Evolutionary conservation across 1,140 invertebrate genomes (phyloP), one percentile per base, ranked within the genome.

Genomic region (Heliothis virescens): DNA sequence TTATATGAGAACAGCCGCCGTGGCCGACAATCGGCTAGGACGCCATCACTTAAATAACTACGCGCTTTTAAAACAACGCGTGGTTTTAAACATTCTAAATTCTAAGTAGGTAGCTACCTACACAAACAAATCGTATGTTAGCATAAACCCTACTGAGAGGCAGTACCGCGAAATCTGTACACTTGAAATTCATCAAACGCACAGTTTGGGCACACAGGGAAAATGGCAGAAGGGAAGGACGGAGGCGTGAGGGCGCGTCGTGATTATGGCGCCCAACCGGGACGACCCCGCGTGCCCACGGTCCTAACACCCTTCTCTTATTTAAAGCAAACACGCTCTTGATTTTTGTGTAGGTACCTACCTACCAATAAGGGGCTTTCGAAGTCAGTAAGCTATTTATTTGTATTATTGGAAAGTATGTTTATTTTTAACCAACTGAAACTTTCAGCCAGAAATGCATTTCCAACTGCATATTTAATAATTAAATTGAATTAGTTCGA

Each of bases 211-310:
- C 74, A 87, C 83, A 87, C 75, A 85, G 81, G 82, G 83, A 83
- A 84, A 79, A 83, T 74, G 82, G 75, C 13, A 62, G 18, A 53
- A 47, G 80, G 81, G 69, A 41, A 48, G 71, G 18, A 21, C 74
- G 47, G 29, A 90, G 91, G 90, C 86, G 92, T 89, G 88, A 91
- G 88, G 87, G 90, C 89, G 89, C 86, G 90, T 87, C 88, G 89
- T 92, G 91, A 93, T 93, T 92, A 87, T 86, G 80, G 85, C 88
- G 86, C 80, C 87, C 88, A 86, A 90, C 85, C 92, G 88, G 84
- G 78, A 87, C 91, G 90, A 92, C 92, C 92, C 87, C 74, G 52
- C 63, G 69, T 63, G 78, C 78, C 77, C 50, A 26, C 29, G 18
- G 47, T n/a, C 48, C 47, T 69, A 69, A 75, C 63, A 62, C 63